Evolutionary conservation across 2,113 vertebrate genomes (phyloP).

Genomic region (Oryzias javanicus): DNA sequence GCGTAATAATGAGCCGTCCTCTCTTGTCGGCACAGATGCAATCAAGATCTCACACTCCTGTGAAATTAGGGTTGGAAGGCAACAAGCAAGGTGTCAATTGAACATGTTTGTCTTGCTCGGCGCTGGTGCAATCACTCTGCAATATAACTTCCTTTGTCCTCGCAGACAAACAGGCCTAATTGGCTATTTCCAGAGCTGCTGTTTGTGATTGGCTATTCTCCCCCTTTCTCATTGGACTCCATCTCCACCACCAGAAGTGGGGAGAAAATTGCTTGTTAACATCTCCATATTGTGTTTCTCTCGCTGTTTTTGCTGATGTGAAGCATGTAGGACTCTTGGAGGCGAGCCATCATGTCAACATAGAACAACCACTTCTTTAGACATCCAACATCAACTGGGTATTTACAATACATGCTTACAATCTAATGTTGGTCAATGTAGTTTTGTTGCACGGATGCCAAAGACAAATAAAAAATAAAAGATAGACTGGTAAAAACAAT

Average conservation of each 20-base stretch:
- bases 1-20: conserved; percentile 65
- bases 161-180: conserved; percentile 72
- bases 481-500: too few species aligned
- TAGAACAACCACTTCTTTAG: neutral
- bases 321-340: conserved; percentile 14
- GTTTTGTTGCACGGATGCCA: neutral
- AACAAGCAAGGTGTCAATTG: conserved; percentile 68
- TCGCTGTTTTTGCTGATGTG: conserved; percentile 16
- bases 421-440: neutral
- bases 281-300: conserved; percentile 29
- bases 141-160: conserved; percentile 73
- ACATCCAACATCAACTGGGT: neutral
- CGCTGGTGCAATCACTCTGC: conserved; percentile 69
- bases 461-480: too few species aligned
- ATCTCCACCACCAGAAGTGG: conserved; percentile 43
- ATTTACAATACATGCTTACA: neutral
- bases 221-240: conserved; percentile 64
- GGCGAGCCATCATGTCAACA: conserved; percentile 2
- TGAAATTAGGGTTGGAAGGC: conserved; percentile 68
- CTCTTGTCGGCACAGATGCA: conserved; percentile 55
- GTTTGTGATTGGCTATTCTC: conserved; percentile 70
- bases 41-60: conserved; percentile 66
- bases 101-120: conserved; percentile 61
- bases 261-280: conserved; percentile 46
- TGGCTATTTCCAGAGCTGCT: conserved; percentile 62